A percentile compares a stretch with the other conserved stretches of the same genome.
Conservation (phyloP, 2,888 invertebrate genomes). For the Harpalus rubripes region DNA sequence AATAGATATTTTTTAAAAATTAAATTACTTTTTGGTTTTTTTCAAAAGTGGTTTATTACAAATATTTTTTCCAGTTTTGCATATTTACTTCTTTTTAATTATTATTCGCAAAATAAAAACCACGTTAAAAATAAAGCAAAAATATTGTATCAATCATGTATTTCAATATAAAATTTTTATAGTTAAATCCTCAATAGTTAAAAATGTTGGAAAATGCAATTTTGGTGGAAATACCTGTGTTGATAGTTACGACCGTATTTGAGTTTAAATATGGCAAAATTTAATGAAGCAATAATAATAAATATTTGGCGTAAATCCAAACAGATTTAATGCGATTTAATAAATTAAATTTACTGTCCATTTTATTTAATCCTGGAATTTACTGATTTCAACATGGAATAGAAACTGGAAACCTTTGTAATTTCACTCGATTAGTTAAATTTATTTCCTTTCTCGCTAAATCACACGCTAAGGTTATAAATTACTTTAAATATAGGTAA, state of each 20-base stretch:
- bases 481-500: neutral
- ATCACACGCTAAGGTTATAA: neutral
- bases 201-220: neutral
- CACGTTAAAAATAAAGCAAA: neutral
- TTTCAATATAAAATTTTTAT: neutral
- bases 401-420: conserved; percentile 5
- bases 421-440: conserved; percentile 20
- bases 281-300: conserved; percentile 49
- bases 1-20: no score
- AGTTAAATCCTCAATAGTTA: neutral
- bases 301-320: conserved; percentile 41
- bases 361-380: conserved; percentile 40
- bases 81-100: no score
- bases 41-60: no score
- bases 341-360: conserved; percentile 44
- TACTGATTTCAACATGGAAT: conserved; percentile 34
- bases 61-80: no score
- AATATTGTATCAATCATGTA: neutral
- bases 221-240: conserved; percentile 1
- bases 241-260: conserved; percentile 16
- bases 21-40: no score
- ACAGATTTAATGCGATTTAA: conserved; percentile 52
- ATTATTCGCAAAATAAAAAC: no score
- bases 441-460: neutral
- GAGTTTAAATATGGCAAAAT: conserved; percentile 31